Evolutionary conservation across 2,888 invertebrate genomes (phyloP), one percentile per base, ranked within the genome.

Genomic region (Caenorhabditis drosophilae): DNA sequence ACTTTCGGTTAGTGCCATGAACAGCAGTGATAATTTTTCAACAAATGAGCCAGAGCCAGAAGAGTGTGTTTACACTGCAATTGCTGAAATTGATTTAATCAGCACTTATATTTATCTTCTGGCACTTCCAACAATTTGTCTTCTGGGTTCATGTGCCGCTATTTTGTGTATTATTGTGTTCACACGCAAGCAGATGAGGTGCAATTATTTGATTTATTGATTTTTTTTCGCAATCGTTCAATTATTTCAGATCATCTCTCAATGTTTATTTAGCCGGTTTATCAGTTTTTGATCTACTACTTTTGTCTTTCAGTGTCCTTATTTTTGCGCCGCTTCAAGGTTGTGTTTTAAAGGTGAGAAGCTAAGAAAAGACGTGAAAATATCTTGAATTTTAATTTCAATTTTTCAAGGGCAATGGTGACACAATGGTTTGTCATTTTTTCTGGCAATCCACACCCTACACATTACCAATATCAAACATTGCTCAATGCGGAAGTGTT

Each of bases 241-340:
- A 25, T 26, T 15, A 12, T 53, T 67, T 23, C 53, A 72, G 72
- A 59, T 80, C 78, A 20, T 82, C 82, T 0, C 69, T 81, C 42
- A 81, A 80, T 60, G 73, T 79, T 40, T 82, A 82, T 49, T 67
- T 82, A n/a, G 82, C 82, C n/a, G 82, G 79, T n/a, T 63, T 82
- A 45, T 77, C 77, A 26, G 55, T 75, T 23, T 82, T 82, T 60
- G 82, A 82, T 59, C 66, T 81, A 6, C 59, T 82, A 31, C 62
- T 82, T n/a, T 60, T 82, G 23, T 53, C 66, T 2, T 74, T 77
- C 67, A 72, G 76, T 31, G 55, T 77, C 16, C 40, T 82, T 18
- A 78, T 82, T 50, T 82, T 78, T 51, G 71, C 78, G 15, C 73
- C 77, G 2, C 75, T 80, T 41, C 71, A 71, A 48, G 56, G 62